Percentiles rank a stretch among this genome's conserved stretches.
phyloP scores from a whole-genome alignment of 2,113 vertebrate genomes.

The Struthidea cinerea region DNA sequence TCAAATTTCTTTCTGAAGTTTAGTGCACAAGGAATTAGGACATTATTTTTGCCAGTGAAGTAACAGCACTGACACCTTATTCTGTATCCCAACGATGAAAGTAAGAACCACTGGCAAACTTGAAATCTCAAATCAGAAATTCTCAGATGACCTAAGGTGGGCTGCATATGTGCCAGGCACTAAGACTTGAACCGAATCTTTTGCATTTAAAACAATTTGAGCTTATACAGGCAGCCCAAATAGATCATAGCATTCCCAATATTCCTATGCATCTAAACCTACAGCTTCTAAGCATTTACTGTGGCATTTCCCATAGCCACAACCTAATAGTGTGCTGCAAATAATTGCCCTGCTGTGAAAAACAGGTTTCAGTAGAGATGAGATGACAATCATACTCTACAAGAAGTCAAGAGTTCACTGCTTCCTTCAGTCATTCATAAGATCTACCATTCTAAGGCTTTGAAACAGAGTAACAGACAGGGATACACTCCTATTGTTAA shows the following conservation, averaged over 20 bases:
- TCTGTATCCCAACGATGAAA: not conserved
- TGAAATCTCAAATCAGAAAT: not conserved
- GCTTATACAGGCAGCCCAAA: not conserved
- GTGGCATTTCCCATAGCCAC: not conserved
- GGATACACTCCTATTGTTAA: not conserved
- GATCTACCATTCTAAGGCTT: not conserved
- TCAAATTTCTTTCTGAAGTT: not conserved
- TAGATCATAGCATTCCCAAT: not conserved
- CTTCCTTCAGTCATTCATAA: not conserved
- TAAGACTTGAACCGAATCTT: not conserved
- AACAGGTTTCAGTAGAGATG: not conserved
- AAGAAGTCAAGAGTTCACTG: not conserved
- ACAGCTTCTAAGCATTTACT: not conserved
- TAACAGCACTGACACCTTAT: not conserved
- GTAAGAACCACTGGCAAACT: not conserved
- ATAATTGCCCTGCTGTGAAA: not conserved
- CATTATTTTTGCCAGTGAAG: not conserved
- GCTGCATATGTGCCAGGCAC: not conserved
- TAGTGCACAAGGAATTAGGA: not conserved
- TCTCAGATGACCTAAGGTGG: not conserved
- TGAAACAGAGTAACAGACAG: not conserved
- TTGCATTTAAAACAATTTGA: not conserved
- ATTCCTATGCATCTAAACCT: not conserved
- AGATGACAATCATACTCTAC: not conserved
- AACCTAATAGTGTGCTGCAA: not conserved